phyloP scores from a whole-genome alignment of 2,797 vertebrate genomes.

The Lutjanus argentimaculatus region DNA sequence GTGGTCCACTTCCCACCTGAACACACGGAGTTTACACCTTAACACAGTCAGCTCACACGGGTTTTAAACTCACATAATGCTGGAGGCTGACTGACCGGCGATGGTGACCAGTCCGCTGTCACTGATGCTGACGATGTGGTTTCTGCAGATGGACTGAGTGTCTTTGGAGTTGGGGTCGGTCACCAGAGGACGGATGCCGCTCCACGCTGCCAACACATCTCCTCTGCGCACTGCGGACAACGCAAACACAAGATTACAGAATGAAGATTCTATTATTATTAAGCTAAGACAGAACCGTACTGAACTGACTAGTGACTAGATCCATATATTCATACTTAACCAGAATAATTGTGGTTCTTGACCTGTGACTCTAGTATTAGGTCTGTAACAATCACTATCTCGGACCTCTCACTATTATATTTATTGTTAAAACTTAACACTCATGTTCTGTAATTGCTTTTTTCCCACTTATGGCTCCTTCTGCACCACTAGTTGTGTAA shows the following conservation, averaged over 20 bases:
- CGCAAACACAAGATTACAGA: not conserved
- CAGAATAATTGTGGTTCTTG: no score
- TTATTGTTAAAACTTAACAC: no score
- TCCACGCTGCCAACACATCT: slow-evolving; percentile 98
- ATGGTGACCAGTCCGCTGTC: slow-evolving; percentile 94
- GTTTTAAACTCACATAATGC: not conserved
- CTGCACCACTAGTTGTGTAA: no score
- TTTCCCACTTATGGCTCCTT: no score
- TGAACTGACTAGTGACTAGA: no score
- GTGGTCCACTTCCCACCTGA: slow-evolving; percentile 99
- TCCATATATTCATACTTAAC: no score
- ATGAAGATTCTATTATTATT: no score
- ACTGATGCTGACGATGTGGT: slow-evolving; percentile 93
- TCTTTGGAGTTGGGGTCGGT: slow-evolving; percentile 95
- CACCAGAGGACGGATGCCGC: slow-evolving; percentile 96
- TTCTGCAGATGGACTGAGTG: slow-evolving; percentile 95
- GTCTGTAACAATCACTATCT: no score
- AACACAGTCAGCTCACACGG: not conserved
- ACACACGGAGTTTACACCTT: not conserved
- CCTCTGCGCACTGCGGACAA: slow-evolving; percentile 93
- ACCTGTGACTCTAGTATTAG: no score
- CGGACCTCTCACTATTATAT: no score
- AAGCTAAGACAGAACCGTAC: no score
- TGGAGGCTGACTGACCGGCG: slow-evolving; percentile 87
- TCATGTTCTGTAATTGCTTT: no score